These are phyloP conservation scores for Orchesella flavescens DNA, from an alignment of 2,888 invertebrate species.

Conservation along the genomic window DNA sequence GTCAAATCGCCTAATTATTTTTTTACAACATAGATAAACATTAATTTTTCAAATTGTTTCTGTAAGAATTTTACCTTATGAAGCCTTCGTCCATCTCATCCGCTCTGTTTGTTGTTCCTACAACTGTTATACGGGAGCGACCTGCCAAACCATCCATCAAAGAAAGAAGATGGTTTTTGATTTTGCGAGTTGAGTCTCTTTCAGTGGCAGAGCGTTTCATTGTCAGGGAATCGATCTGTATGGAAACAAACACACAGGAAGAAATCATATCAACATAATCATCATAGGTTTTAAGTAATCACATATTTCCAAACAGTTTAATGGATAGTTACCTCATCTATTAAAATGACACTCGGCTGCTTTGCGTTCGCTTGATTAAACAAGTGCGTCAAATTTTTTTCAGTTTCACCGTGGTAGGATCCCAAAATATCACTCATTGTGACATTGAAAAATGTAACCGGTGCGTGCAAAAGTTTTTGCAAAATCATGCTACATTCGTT, in stretches of 20 bases:
- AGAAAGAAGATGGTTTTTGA: background rate
- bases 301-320: too few relatives aligned
- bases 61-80: background rate
- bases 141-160: background rate
- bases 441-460: background rate
- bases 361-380: background rate
- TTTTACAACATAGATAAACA: background rate
- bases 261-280: too few relatives aligned
- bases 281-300: too few relatives aligned
- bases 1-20: background rate
- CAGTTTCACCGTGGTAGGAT: background rate
- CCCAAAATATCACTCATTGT: background rate
- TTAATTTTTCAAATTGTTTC: too few relatives aligned
- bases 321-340: background rate
- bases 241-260: too few relatives aligned
- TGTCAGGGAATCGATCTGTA: background rate
- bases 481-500: too few relatives aligned
- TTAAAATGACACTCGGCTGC: background rate
- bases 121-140: background rate
- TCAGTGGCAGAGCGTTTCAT: background rate
- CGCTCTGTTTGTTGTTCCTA: background rate
- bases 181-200: background rate
- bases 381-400: background rate
- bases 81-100: background rate
- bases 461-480: too few relatives aligned